Evolutionary conservation across 2,797 vertebrate genomes (phyloP).

Genomic region (Staurois parvus): DNA sequence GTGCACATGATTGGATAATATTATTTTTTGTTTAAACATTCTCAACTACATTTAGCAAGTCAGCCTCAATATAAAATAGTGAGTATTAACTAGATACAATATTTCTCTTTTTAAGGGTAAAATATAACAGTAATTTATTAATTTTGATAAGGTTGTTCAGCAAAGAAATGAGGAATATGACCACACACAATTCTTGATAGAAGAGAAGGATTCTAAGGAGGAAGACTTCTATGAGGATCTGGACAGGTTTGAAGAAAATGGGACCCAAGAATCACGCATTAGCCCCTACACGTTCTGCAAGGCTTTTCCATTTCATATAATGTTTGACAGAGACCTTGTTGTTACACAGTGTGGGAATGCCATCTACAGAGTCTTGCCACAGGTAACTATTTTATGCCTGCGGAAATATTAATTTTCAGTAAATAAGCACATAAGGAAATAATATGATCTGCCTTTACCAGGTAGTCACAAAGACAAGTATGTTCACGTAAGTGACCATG

Average conservation of each 20-base stretch:
- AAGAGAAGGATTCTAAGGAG: slow-evolving; percentile 96
- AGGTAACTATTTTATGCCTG: slow-evolving; percentile 76
- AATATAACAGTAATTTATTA: not conserved
- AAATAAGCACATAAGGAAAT: too few relatives aligned
- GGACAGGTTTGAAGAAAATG: slow-evolving; percentile 96
- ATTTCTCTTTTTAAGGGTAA: not conserved
- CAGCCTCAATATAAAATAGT: too few relatives aligned
- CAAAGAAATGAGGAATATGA: slow-evolving; percentile 96
- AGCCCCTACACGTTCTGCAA: slow-evolving; percentile 99
- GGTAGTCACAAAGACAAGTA: too few relatives aligned
- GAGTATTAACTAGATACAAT: not conserved
- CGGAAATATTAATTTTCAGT: too few relatives aligned
- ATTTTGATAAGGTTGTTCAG: slow-evolving; percentile 88
- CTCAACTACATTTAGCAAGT: too few relatives aligned
- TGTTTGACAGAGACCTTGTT: slow-evolving; percentile 95
- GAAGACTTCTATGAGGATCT: slow-evolving; percentile 96
- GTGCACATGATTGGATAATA: too few relatives aligned
- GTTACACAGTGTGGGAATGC: slow-evolving; percentile 98
- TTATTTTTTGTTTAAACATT: too few relatives aligned
- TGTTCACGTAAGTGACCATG: too few relatives aligned
- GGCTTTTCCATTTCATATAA: slow-evolving; percentile 98
- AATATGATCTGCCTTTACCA: too few relatives aligned
- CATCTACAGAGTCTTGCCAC: slow-evolving; percentile 95
- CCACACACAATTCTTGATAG: slow-evolving; percentile 98
- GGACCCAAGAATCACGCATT: slow-evolving; percentile 97